phyloP scores from a whole-genome alignment of 2,888 invertebrate genomes.

The Caradrina kadenii region DNA sequence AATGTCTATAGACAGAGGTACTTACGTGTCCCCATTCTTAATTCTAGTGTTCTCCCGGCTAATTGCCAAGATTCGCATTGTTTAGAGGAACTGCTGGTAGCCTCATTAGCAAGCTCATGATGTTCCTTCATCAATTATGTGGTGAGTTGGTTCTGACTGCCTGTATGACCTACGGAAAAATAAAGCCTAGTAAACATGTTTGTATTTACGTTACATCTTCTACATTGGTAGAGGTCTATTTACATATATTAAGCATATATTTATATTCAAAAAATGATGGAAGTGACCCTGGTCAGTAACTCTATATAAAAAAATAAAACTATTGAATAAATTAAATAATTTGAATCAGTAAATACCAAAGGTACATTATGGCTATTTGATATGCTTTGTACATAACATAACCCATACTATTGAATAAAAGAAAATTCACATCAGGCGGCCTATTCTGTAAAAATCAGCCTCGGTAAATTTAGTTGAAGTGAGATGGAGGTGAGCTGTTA shows the following conservation, averaged over 20 bases:
- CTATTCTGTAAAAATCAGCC: no score
- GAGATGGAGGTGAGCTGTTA: no score
- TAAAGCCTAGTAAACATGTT: background rate
- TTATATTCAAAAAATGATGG: background rate
- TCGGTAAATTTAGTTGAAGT: no score
- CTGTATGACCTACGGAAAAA: background rate
- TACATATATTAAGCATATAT: background rate
- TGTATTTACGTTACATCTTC: background rate
- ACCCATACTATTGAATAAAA: no score
- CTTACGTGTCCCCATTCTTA: constrained; percentile 31
- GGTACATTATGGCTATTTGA: no score
- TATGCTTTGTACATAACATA: no score
- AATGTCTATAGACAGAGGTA: constrained; percentile 10
- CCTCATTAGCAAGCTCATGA: constrained; percentile 53
- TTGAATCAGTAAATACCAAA: no score
- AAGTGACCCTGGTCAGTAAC: no score
- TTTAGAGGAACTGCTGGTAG: constrained; percentile 30
- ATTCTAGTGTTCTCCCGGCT: constrained; percentile 49
- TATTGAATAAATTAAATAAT: no score
- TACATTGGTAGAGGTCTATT: background rate
- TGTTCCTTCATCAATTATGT: constrained; percentile 58
- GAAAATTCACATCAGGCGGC: no score
- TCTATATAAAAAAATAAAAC: no score
- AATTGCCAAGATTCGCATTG: constrained; percentile 61
- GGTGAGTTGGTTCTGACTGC: constrained; percentile 12